Percentiles rank a stretch among this genome's conserved stretches.
phyloP scores from a whole-genome alignment of 2,113 vertebrate genomes.

The Aegithalos caudatus region DNA sequence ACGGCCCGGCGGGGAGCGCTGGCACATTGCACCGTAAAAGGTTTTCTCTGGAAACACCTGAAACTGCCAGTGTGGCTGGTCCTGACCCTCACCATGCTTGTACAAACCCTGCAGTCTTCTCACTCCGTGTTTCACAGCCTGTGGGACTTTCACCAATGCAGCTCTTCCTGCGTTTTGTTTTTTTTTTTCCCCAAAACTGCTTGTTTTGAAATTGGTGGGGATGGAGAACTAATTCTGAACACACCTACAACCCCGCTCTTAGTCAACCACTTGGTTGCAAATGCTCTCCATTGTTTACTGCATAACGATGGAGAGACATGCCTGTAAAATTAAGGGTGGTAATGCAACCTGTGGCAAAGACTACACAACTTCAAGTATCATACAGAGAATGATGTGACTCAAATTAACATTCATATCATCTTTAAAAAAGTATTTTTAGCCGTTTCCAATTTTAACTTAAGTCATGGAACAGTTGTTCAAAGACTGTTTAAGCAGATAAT shows the following conservation, averaged over 20 bases:
- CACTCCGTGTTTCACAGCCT: fast-evolving
- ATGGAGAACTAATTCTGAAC: neutral
- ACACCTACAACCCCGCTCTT: neutral
- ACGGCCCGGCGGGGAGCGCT: neutral
- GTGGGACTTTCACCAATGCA: neutral
- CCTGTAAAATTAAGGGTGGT: neutral
- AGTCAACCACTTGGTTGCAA: neutral
- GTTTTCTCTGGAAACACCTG: neutral
- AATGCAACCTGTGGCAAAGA: neutral
- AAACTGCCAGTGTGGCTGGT: fast-evolving
- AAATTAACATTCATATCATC: neutral
- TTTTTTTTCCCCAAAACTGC: fast-evolving
- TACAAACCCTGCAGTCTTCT: neutral
- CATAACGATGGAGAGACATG: fast-evolving
- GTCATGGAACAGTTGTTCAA: neutral
- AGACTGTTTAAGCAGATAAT: neutral
- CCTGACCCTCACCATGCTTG: fast-evolving
- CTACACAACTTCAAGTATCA: fast-evolving
- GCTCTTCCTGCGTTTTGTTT: neutral
- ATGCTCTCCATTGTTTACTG: neutral
- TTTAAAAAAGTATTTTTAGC: neutral
- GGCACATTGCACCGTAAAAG: neutral
- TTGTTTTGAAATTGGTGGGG: neutral
- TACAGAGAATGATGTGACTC: neutral
- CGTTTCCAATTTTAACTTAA: neutral